Evolutionary conservation across 2,888 invertebrate genomes (phyloP), one percentile per base, ranked within the genome.

Genomic region (Drosophila quinaria): DNA sequence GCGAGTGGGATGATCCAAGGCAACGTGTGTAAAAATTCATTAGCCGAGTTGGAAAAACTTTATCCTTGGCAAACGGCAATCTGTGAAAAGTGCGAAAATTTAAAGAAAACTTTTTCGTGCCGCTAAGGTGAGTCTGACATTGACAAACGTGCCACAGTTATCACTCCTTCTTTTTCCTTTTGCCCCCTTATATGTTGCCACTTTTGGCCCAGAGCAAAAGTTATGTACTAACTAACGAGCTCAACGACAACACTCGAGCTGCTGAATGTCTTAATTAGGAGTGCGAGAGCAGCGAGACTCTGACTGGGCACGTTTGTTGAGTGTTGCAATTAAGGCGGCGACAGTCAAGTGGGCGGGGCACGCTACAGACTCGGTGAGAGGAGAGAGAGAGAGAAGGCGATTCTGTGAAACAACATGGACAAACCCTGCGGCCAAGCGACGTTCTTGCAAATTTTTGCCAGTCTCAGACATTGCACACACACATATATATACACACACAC

Each of bases 141-240:
- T 86, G 85, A 87, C 85, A 87, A 74, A 70, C 52, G 49, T 11
- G 29, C 19, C 49, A 41, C 9, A n/a, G 19, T 13, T 22, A 37
- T 50, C 49, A 5, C 47, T 2, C 39, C n/a, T 10, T 4, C 1
- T 47, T 1, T 4, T 13, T 11, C 9, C 19, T 5, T n/a, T 4
- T 13, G 22, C 17, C 54, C 15, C 29, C 11, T 46, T 25, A 9
- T 54, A 13, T 33, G 51, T n/a, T 22, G 17, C 17, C 54, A 13
- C 33, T 44, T 29, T 63, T 62, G 64, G 86, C 86, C 83, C 70
- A 74, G 56, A 87, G 87, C 82, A 80, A 86, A 86, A 86, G 82
- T 87, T 87, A 83, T 82, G 81, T 87, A 79, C 81, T 87, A 87
- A 87, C 86, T 87, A 87, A 87, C 88, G 88, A 87, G 86, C 86